phyloP scores from a whole-genome alignment of 64 coral and sea anemone genomes.

The Hydrozoanthus tunicans region DNA sequence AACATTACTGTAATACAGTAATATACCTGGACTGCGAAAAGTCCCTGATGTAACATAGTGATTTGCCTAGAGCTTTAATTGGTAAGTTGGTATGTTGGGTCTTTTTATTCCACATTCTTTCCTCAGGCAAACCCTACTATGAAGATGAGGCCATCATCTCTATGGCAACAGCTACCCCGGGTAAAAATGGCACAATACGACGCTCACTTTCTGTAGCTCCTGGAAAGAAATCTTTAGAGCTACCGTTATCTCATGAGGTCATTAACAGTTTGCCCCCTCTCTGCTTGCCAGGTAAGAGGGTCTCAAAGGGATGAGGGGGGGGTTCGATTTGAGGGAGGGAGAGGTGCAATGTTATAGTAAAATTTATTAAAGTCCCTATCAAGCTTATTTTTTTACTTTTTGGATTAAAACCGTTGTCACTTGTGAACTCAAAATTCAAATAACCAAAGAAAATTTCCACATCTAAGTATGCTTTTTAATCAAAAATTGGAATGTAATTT shows the following conservation, averaged over 20 bases:
- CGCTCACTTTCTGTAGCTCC: slow-evolving; percentile 25
- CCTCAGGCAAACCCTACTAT: slow-evolving; percentile 25
- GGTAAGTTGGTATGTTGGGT: too few species aligned
- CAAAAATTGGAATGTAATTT: too few species aligned
- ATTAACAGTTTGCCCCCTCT: slow-evolving; percentile 49
- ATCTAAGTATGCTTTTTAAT: too few species aligned
- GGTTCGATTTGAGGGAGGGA: neutral
- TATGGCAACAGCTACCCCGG: slow-evolving; percentile 30
- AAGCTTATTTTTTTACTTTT: neutral
- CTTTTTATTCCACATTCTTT: neutral
- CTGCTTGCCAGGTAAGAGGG: slow-evolving; percentile 29
- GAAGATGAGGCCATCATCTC: slow-evolving; percentile 51
- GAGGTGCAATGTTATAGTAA: too few species aligned
- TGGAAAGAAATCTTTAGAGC: slow-evolving; percentile 27
- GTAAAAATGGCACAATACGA: slow-evolving; percentile 19
- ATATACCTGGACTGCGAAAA: too few species aligned
- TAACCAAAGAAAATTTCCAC: too few species aligned
- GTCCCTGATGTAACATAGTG: too few species aligned
- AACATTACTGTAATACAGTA: too few species aligned
- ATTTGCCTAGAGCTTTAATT: too few species aligned
- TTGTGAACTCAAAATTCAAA: too few species aligned
- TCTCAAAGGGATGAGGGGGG: neutral
- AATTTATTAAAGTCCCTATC: neutral
- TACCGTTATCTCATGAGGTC: slow-evolving; percentile 33
- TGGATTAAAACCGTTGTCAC: too few species aligned